These are phyloP conservation scores for Zaprionus ghesquierei DNA, from an alignment of 1,140 invertebrate genomes.

Conservation along the genomic window DNA sequence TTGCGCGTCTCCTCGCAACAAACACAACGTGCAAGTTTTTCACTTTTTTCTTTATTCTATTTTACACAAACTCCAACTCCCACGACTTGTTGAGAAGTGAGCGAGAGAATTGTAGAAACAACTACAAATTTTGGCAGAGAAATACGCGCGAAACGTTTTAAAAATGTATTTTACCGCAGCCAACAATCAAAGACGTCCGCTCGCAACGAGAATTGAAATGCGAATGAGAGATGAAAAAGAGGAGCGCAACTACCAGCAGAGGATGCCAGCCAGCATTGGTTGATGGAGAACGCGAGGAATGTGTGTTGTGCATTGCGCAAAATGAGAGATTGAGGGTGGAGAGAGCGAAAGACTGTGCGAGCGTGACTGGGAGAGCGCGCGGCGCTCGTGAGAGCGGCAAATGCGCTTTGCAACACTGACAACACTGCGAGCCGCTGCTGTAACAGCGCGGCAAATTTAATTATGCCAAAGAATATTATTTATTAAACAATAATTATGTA, in stretches of 20 bases:
- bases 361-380: background rate
- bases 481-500: too few relatives aligned
- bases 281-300: constrained; percentile 8
- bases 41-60: constrained; percentile 11
- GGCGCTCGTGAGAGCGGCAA: background rate
- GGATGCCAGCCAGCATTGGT: constrained; percentile 35
- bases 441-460: background rate
- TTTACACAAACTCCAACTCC: constrained; percentile 41
- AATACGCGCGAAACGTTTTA: constrained; percentile 43
- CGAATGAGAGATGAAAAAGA: constrained; percentile 44
- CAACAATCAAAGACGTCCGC: constrained; percentile 39
- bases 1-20: constrained; percentile 26
- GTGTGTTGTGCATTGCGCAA: constrained; percentile 24
- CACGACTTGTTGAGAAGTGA: constrained; percentile 68
- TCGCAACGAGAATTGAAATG: constrained; percentile 47
- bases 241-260: constrained; percentile 29
- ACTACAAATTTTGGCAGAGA: constrained; percentile 30
- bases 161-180: constrained; percentile 38
- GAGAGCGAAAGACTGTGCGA: background rate
- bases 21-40: constrained; percentile 54
- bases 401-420: constrained; percentile 16
- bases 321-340: constrained; percentile 9
- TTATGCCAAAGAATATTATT: too few relatives aligned
- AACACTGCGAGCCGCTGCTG: background rate
- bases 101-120: constrained; percentile 32